Evolutionary conservation across 1,140 invertebrate genomes (phyloP).

Genomic region (Ectropis grisescens): DNA sequence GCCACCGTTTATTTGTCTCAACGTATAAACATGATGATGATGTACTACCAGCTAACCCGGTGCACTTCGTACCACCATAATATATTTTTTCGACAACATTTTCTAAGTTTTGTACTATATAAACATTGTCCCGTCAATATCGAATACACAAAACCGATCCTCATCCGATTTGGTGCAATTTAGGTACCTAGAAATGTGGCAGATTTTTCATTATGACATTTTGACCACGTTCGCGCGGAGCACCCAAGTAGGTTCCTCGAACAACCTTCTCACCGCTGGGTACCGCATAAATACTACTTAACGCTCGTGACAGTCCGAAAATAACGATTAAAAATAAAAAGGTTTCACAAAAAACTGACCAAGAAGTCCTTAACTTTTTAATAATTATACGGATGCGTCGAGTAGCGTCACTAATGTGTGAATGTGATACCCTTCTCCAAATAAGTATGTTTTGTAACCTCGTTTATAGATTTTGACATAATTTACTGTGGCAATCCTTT

Average conservation of each 20-base stretch:
- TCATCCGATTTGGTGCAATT: no score
- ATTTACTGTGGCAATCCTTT: slow-evolving; percentile 30
- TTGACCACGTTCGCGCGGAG: no score
- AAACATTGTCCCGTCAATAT: no score
- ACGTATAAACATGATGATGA: no score
- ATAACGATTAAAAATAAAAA: slow-evolving; percentile 37
- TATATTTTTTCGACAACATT: no score
- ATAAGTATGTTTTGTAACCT: slow-evolving; percentile 62
- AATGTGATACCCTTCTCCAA: slow-evolving; percentile 51
- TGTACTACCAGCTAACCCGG: no score
- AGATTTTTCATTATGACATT: no score
- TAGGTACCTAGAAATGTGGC: no score
- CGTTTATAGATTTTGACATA: slow-evolving; percentile 53
- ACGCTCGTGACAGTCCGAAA: slow-evolving; percentile 48
- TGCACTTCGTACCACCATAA: no score
- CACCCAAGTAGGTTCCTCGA: slow-evolving; percentile 22
- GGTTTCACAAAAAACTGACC: slow-evolving; percentile 14
- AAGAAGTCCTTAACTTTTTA: slow-evolving; percentile 58
- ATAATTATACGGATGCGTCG: slow-evolving; percentile 53
- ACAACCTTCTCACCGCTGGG: slow-evolving; percentile 48
- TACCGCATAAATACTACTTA: slow-evolving; percentile 68
- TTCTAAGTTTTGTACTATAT: no score
- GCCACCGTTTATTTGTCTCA: no score
- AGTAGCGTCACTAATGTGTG: slow-evolving; percentile 64
- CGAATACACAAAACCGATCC: no score